Base-by-base conservation (phyloP, 2,888 invertebrate species). In the Leucania comma region DNA sequence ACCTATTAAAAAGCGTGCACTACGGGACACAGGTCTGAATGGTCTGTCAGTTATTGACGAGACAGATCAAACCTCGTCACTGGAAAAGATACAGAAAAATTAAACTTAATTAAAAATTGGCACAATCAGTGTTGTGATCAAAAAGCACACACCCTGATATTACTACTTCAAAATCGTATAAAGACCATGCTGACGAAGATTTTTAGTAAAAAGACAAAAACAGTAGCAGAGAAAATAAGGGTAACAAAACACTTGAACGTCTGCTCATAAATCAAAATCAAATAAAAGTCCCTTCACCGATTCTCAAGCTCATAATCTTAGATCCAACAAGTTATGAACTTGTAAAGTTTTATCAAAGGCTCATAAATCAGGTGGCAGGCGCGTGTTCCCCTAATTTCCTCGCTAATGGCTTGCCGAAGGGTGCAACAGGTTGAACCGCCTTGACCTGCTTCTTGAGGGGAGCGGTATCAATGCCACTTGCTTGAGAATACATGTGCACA, bases 381-480 rank as follows among this genome's bases (percentile, higher is more conserved):
- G 72, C 78, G 77, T 75, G 83, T 81, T 90, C 91, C 93, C 93
- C 92, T 89, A 89, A 90, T 90, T 91, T 78, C 68, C 89, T 88
- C 85, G 86, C 79, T 83, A 85, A 87, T 86, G 76, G 82, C 80
- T 81, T 77, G 69, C 84, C 78, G 66, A 62, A 78, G 89, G 90
- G 86, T 74, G 93, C 95, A 94, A 95, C 95, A 95, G 93, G 95
- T 94, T 89, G 80, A 72, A 76, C 61, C 85, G 90, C 91, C 94
- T 93, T 94, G 95, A 95, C 94, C 95, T 92, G 93, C 83, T 94
- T 93, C 94, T 94, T 94, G 89, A 90, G 88, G 93, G 94, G 93
- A 82, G 88, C 86, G 80, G 75, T 88, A 87, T 83, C 86, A 83
- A 87, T 76, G 80, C 73, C 84, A 85, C 86, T 85, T 85, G 84